Evolutionary conservation across 2,888 invertebrate species (phyloP).

Genomic region (Drosophila picticornis): DNA sequence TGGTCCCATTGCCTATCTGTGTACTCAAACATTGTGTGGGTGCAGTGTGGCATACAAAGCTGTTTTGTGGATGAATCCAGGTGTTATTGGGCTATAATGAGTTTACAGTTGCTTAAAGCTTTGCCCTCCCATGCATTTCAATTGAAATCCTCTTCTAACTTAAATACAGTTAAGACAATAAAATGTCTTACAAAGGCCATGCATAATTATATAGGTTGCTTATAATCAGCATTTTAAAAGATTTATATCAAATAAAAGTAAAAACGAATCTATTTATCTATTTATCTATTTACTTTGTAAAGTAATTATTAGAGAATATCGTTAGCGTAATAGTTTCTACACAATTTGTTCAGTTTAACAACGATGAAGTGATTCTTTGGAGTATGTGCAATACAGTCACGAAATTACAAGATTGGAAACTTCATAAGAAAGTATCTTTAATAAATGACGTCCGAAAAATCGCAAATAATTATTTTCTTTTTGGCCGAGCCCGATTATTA

Average conservation of each 20-base stretch:
- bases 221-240: not conserved
- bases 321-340: not conserved
- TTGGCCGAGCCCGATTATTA: not conserved
- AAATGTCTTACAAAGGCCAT: not conserved
- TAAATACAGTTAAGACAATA: not conserved
- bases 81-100: constrained; percentile 40
- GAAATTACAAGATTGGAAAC: not conserved
- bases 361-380: not conserved
- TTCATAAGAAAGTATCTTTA: not conserved
- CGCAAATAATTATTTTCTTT: not conserved
- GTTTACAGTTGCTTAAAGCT: constrained; percentile 36
- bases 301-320: not conserved
- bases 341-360: not conserved
- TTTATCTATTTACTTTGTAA: too few relatives aligned
- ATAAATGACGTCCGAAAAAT: not conserved
- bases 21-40: constrained; percentile 29
- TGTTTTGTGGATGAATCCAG: constrained; percentile 28
- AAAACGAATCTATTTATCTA: too few relatives aligned
- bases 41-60: constrained; percentile 50
- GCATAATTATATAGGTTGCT: not conserved
- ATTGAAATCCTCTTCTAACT: not conserved
- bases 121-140: constrained; percentile 11
- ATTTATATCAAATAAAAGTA: not conserved
- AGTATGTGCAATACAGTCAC: not conserved
- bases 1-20: constrained; percentile 2